Base-by-base conservation (phyloP, 2,888 invertebrate species). In the Seira musarum region DNA sequence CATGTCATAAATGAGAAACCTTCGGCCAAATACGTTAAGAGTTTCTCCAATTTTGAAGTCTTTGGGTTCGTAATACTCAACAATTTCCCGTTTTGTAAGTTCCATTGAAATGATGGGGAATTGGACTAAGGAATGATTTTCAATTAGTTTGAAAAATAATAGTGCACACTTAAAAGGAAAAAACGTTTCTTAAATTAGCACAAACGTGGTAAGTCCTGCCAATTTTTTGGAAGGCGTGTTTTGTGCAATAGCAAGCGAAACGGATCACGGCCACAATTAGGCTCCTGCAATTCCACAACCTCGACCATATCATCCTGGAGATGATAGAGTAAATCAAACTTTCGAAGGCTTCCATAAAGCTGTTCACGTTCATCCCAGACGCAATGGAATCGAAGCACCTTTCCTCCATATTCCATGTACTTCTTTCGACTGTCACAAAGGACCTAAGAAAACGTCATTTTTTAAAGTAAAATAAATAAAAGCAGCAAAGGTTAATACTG, bases 231-330 rank as follows among this genome's bases (percentile, higher is more conserved):
- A 24, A 96, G 90, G 89, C 93, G 94, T 69, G 92, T 94, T 89
- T 93, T 93, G 87, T 92, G 93, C 70, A 96, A 90, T 25, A 95
- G 90, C 83, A 93, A 89, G 0, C 94, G 93, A 88, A 93, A 93
- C 0, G 94, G 94, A 89, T 95, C 95, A 83, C 93, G 80, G 0
- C 95, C 95, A 82, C 93, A 93, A 87, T 93, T 93, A 17, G 91
- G 91, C 77, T 91, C 91, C 87, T 93, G 93, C 13, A 94, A 90
- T 89, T 95, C 95, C 88, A 93, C 92, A 0, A 96, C 90, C 73
- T 94, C 92, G 70, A 96, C 91, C 0, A 93, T 94, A 88, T 96
- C 95, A 87, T 96, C 95, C 71, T 93, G 92, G 22, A 96, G 90
- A 88, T 93, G 95, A 89, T 95, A 96, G 87, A 93, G 90, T 74